Conservation (phyloP, 2,113 vertebrate species). For the Kobus ellipsiprymnus region DNA sequence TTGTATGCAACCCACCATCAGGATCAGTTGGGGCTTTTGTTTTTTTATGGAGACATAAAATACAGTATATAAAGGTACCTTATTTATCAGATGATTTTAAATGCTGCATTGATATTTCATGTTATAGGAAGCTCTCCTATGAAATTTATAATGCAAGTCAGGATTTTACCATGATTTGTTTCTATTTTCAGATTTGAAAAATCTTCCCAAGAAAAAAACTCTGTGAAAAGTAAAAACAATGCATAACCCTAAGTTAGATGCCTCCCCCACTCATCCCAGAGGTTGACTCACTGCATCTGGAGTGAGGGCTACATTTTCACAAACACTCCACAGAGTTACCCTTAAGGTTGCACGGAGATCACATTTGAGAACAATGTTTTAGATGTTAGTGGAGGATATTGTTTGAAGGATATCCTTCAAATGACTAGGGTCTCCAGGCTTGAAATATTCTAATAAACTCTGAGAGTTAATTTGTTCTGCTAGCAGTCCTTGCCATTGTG, state of each 20-base stretch:
- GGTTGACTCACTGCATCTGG: background rate
- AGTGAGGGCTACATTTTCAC: background rate
- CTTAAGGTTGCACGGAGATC: background rate
- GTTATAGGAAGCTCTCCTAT: background rate
- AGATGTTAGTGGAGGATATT: background rate
- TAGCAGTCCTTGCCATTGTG: background rate
- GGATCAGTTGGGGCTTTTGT: background rate
- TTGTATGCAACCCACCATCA: background rate
- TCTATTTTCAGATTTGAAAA: background rate
- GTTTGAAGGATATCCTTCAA: background rate
- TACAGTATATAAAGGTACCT: background rate
- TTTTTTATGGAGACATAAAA: background rate
- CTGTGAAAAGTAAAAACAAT: background rate
- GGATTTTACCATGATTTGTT: background rate
- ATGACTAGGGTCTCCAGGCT: background rate
- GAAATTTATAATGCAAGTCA: conserved; percentile 2
- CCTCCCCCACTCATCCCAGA: background rate
- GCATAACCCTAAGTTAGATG: background rate
- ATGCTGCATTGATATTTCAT: background rate
- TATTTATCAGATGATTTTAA: background rate
- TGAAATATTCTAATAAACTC: background rate
- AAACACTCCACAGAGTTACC: background rate
- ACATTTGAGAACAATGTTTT: background rate
- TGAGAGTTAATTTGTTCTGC: background rate
- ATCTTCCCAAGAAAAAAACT: background rate